Base-by-base conservation (phyloP, 2,888 invertebrate species). In the Coenonympha arcania region DNA sequence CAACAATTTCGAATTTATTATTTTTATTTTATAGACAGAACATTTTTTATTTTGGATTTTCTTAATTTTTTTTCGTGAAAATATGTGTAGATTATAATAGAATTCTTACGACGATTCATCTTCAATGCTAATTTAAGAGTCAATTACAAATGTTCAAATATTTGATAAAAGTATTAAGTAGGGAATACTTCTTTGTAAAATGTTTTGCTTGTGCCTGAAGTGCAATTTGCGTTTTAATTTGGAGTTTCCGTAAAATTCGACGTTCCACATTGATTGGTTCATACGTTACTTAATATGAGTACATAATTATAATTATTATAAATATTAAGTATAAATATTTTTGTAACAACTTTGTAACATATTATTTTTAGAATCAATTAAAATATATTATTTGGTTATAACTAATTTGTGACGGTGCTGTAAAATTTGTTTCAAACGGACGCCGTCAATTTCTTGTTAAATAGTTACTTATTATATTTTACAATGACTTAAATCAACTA, bases 21-120 rank as follows among this genome's bases (percentile, higher is more conserved):
- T 74, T 76, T 81, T 82, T 80, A 78, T 76, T 81, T 82, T 80
- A 78, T 80, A 78, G 71, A 82, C 67, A 70, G 69, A 66, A 66
- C n/a, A n/a, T n/a, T n/a, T 74, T 57, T 78, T 75, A 68, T 63
- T 69, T 50, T 56, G 36, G 33, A 39, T 19, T 48, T 52, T 44
- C 43, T 41, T 47, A n/a, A n/a, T 49, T 43, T 49, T 36, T 47
- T 47, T 53, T 39, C 48, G 30, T 34, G 43, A 47, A 58, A 59
- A 64, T 64, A 63, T 60, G 63, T 60, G 64, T 61, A 53, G 18
- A 26, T 45, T 56, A 37, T 55, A 56, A 37, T 49, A 45, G 56
- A 50, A 36, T 43, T 52, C 48, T 52, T 47, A 52, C 43, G 55
- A 66, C 67, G 61, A 69, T 66, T 61, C 57, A 59, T 62, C 58